These are phyloP conservation scores for Portevinia maculata DNA, from an alignment of 2,888 invertebrate genomes.

Conservation along the genomic window DNA sequence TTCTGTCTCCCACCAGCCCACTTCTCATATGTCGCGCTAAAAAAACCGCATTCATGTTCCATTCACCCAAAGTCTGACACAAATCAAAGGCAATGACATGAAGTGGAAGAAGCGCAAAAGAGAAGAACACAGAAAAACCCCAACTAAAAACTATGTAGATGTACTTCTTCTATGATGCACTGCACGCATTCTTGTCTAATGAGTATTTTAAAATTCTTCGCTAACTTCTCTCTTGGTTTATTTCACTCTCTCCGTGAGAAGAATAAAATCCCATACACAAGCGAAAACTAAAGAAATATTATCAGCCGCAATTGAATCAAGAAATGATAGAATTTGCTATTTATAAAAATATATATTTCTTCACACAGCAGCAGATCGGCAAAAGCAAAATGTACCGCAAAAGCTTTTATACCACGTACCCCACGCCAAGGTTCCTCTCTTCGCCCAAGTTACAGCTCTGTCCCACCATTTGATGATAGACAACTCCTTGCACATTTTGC, in stretches of 20 bases:
- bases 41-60: conserved; percentile 26
- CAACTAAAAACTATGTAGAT: conserved; percentile 9
- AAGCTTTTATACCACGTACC: conserved; percentile 22
- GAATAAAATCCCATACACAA: conserved; percentile 25
- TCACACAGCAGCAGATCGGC: conserved; percentile 43
- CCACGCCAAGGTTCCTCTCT: background rate
- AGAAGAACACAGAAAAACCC: background rate
- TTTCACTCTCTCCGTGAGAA: background rate
- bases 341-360: conserved; percentile 49
- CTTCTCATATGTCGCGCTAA: background rate
- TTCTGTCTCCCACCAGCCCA: background rate
- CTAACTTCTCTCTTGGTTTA: background rate
- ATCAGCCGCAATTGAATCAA: conserved; percentile 11
- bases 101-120: conserved; percentile 5
- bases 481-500: background rate
- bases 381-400: conserved; percentile 34
- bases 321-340: conserved; percentile 73
- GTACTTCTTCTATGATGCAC: conserved; percentile 61
- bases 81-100: conserved; percentile 65
- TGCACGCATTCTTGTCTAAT: conserved; percentile 67
- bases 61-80: conserved; percentile 57
- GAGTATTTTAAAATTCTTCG: conserved; percentile 63
- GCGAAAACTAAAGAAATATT: background rate
- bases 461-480: background rate
- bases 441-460: background rate